Base-by-base conservation (phyloP, 2,888 invertebrate genomes). In the Cryptosula pallasiana region DNA sequence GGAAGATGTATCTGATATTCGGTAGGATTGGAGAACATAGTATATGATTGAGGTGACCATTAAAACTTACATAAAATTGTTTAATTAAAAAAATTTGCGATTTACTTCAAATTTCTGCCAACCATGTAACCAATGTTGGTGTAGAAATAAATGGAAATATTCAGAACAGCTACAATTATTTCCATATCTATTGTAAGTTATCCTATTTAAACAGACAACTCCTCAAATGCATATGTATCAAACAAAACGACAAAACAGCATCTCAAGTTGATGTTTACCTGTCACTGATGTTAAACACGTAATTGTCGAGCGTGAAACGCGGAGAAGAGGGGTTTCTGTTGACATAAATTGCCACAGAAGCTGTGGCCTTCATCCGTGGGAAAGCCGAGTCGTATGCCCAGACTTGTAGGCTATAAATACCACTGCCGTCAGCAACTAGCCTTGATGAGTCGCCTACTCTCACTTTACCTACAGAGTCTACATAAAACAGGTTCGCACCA, bases 181-280 rank as follows among this genome's bases (percentile, higher is more conserved):
- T n/a, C n/a, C n/a, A n/a, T n/a, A n/a, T n/a, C n/a, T n/a, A n/a
- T n/a, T n/a, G n/a, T n/a, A n/a, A n/a, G n/a, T n/a, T n/a, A n/a
- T n/a, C n/a, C n/a, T n/a, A n/a, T n/a, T n/a, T n/a, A n/a, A n/a
- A n/a, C n/a, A n/a, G n/a, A n/a, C n/a, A n/a, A n/a, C n/a, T n/a
- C n/a, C n/a, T n/a, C n/a, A n/a, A n/a, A n/a, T n/a, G n/a, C n/a
- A n/a, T n/a, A n/a, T n/a, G n/a, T n/a, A n/a, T n/a, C n/a, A n/a
- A n/a, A n/a, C n/a, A n/a, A n/a, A n/a, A n/a, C n/a, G n/a, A n/a
- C n/a, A n/a, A n/a, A n/a, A n/a, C n/a, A n/a, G n/a, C n/a, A n/a
- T n/a, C n/a, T n/a, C n/a, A n/a, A n/a, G n/a, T n/a, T 57, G 57
- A 57, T n/a, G 25, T 23, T 57, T 13, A 63, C 63, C 63, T 63